Evolutionary conservation across 2,113 vertebrate genomes (phyloP), one percentile per base, ranked within the genome.

Genomic region (Cryptoleucopteryx plumbea): DNA sequence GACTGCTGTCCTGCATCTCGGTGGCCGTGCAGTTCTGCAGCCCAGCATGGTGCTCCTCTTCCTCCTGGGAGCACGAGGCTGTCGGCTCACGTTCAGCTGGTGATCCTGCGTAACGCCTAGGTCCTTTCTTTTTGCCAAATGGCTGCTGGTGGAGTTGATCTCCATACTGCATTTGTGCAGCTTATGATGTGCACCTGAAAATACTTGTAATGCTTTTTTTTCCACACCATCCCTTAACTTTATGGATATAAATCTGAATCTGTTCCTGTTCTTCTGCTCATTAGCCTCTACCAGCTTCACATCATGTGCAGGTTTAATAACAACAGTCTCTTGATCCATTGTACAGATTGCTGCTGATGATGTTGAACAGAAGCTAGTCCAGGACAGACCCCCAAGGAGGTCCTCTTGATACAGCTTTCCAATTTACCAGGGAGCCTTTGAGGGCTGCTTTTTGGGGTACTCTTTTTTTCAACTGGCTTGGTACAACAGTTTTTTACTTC

Each of bases 51-150:
- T 27, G 50, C 38, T 94, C 34, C 52, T 87, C 43, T 71, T 79
- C 43, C 40, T 88, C 48, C 34, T 59, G 6, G 16, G 40, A 45
- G 48, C 23, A 2, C 0, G 0, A 65, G 34, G 72, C 63, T 62
- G 6, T 48, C 61, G 63, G 34, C 50, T 85, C 1, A 5, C 3
- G 10, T 78, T 94, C 22, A 31, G 1, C 19, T 55, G 34, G 25
- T 45, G 22, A 55, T 43, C 38, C 18, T 1, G 0, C 58, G 22
- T 82, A 74, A 70, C 9, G 4, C 42, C 29, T 9, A 16, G 17
- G 56, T 74, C 25, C 53, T 18, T 34, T 26, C 17, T 45, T 53
- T 62, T 66, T 43, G 32, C 40, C 55, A 66, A 72, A 18, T 34
- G 50, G 43, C 42, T 85, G 40, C 73, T 1, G 2, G 18, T 63